Evolutionary conservation across 2,797 vertebrate genomes (phyloP).

Genomic region (Taenioides sp.): DNA sequence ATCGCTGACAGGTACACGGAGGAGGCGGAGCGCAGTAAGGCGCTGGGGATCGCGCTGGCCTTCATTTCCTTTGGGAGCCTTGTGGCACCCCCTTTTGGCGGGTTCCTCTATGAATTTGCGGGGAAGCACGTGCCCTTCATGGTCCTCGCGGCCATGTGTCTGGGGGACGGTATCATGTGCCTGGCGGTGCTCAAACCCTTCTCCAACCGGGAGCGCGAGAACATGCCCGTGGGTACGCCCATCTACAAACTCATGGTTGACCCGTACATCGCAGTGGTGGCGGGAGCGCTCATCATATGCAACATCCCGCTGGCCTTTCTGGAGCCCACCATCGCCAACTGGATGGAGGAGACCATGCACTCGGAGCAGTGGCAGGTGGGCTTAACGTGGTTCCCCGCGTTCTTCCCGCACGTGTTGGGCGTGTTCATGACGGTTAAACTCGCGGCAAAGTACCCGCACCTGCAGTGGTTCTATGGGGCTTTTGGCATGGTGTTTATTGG

Average conservation of each 20-base stretch:
- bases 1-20: conserved; percentile 91
- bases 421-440: conserved; percentile 92
- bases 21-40: conserved; percentile 88
- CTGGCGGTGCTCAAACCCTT: conserved; percentile 87
- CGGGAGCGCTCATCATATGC: conserved; percentile 90
- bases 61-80: conserved; percentile 98
- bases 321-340: conserved; percentile 95
- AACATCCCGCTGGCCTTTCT: conserved; percentile 97
- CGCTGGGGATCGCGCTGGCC: conserved; percentile 92
- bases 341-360: conserved; percentile 93
- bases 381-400: conserved; percentile 95
- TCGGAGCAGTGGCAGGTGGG: conserved; percentile 93
- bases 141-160: conserved; percentile 86
- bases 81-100: conserved; percentile 94
- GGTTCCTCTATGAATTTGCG: conserved; percentile 88
- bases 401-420: conserved; percentile 93
- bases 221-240: conserved; percentile 93
- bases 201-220: conserved; percentile 82
- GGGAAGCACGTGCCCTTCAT: conserved; percentile 90
- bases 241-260: conserved; percentile 95
- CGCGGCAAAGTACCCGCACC: conserved; percentile 88
- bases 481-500: conserved; percentile 94
- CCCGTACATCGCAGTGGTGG: conserved; percentile 94
- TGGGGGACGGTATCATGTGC: conserved; percentile 85
- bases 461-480: conserved; percentile 98